Evolutionary conservation across 2,797 vertebrate species (phyloP).

Genomic region (Sylvia borin): DNA sequence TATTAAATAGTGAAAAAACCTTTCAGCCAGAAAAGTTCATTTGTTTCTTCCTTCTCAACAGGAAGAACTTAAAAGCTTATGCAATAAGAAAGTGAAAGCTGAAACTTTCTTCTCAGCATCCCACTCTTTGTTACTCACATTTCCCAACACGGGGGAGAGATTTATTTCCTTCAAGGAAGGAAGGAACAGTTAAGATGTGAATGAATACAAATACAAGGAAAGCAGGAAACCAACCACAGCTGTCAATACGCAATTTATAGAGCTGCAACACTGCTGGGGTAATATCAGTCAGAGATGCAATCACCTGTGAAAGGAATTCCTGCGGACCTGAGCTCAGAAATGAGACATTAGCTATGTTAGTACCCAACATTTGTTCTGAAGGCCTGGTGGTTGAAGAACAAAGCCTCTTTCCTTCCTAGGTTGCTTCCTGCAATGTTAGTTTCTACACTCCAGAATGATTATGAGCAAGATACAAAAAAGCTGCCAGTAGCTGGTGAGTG

Average conservation of each 20-base stretch:
- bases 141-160: not conserved
- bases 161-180: conserved; percentile 3
- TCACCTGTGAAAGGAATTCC: not conserved
- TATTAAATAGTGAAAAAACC: conserved; percentile 17
- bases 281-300: not conserved
- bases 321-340: conserved; percentile 3
- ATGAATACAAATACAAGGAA: conserved; percentile 3
- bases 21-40: not conserved
- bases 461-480: not conserved
- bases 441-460: not conserved
- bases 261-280: not conserved
- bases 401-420: not conserved
- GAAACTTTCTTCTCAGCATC: conserved; percentile 12
- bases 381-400: not conserved
- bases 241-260: not conserved
- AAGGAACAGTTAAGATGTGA: not conserved
- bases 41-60: conserved; percentile 21
- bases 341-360: not conserved
- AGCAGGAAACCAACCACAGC: not conserved
- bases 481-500: not conserved
- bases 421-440: not conserved
- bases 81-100: not conserved
- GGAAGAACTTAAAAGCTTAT: not conserved
- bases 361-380: not conserved
- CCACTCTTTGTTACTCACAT: not conserved